A percentile compares a stretch with the other conserved stretches of the same genome.
These are phyloP conservation scores for Plutella xylostella DNA, from an alignment of 2,888 invertebrate genomes.

Conservation along the genomic window DNA sequence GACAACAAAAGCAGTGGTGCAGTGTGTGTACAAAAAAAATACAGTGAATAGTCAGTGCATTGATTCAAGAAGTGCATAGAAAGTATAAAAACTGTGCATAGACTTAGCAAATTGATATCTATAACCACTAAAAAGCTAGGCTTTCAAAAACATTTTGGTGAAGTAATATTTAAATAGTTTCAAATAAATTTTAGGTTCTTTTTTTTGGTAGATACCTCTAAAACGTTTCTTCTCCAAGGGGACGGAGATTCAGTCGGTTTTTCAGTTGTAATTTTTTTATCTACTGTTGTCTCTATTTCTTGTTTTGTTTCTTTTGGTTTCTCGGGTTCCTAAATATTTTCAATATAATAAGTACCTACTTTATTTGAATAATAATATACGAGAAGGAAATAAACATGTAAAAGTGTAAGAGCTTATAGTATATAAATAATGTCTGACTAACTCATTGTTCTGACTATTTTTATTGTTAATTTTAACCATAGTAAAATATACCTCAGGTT, in stretches of 20 bases:
- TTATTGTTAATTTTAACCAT: not conserved
- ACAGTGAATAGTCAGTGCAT: not conserved
- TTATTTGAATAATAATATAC: no score
- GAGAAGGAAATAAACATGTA: no score
- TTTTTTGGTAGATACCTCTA: no score
- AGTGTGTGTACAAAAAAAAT: not conserved
- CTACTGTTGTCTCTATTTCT: conserved; percentile 13
- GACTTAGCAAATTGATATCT: not conserved
- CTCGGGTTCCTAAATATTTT: conserved; percentile 1
- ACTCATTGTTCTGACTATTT: no score
- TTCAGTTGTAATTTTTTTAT: conserved; percentile 23
- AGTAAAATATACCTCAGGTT: conserved; percentile 12
- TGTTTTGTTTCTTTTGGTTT: conserved; percentile 18
- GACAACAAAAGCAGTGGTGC: not conserved
- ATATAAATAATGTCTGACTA: no score
- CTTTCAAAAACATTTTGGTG: not conserved
- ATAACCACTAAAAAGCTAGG: no score
- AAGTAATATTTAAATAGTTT: no score
- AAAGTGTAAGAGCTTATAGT: no score
- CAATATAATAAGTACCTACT: not conserved
- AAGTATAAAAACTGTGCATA: not conserved
- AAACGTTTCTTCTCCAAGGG: conserved; percentile 35
- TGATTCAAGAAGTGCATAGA: conserved; percentile 9
- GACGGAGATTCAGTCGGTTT: conserved; percentile 26
- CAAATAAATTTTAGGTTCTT: no score